These are phyloP conservation scores for Gibbula magus DNA, from an alignment of 2,888 invertebrate genomes.

Conservation along the genomic window DNA sequence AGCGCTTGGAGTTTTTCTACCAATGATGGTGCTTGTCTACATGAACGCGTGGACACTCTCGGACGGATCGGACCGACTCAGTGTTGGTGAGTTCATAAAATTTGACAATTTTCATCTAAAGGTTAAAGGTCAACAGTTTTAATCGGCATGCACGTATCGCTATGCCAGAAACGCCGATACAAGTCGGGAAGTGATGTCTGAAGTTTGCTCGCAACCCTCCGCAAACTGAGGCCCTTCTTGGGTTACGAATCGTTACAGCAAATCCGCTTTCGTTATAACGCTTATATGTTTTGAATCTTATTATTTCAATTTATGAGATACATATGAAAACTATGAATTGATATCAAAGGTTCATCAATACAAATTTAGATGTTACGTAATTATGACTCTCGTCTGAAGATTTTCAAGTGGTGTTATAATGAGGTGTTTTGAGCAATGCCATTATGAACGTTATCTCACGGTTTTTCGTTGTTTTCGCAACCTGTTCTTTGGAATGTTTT, in stretches of 20 bases:
- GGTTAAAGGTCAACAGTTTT: not conserved
- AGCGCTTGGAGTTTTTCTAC: conserved; percentile 9
- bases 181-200: not conserved
- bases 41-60: not conserved
- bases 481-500: no score
- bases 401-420: not conserved
- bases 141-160: not conserved
- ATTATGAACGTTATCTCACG: no score
- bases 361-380: no score
- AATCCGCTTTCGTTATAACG: not conserved
- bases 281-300: not conserved
- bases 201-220: not conserved
- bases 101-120: not conserved
- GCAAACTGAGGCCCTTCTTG: not conserved
- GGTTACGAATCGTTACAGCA: not conserved
- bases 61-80: not conserved
- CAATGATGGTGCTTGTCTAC: conserved; percentile 19
- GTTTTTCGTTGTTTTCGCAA: no score
- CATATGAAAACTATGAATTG: no score
- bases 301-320: no score
- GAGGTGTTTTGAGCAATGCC: not conserved
- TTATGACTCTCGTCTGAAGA: no score
- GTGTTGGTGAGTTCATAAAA: not conserved
- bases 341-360: no score
- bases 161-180: not conserved